Evolutionary conservation across 2,113 vertebrate genomes (phyloP), one percentile per base, ranked within the genome.

Genomic region (Apodemus speciosus): DNA sequence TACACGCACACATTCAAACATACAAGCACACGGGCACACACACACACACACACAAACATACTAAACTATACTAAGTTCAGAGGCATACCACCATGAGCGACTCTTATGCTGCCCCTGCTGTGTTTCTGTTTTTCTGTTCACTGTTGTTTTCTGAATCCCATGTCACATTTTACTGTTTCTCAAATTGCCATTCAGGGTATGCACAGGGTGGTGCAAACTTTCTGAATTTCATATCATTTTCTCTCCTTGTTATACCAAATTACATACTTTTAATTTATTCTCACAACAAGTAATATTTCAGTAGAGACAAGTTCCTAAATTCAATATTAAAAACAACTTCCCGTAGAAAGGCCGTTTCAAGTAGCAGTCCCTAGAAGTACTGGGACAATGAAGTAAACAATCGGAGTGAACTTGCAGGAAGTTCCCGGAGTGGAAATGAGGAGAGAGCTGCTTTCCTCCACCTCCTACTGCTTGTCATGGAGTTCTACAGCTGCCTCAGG

Each of bases 301-400:
- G 15, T 40, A 46, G 6, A 23, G 60, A 25, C 27, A 64, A 32
- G n/a, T 77, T 72, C 81, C 81, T 68, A 53, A 35, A 62, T 64
- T 88, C 68, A 88, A 92, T 35, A 68, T 88, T 43, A 90, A 38
- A 93, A 56, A 53, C 35, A 30, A 72, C n/a, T 91, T 60, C 81
- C 2, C 68, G 88, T 56, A 68, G 38, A 90, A 66, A 92, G 90
- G 43, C 14, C 11, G 35, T n/a, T 88, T 72, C 85, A 81, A 76
- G 40, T 68, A 76, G 27, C 25, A n/a, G 64, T 43, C 51, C 38
- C 3, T n/a, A 32, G 92, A 46, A 80, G 58, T 80, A 9, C 72
- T 79, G 30, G 58, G 35, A 40, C 86, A 83, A 94, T 83, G 15
- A 81, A 51, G 32, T 85, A 40, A 66, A 43, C 40, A 23, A 49